phyloP scores from a whole-genome alignment of 2,113 vertebrate species.

The Girardinichthys multiradiatus region DNA sequence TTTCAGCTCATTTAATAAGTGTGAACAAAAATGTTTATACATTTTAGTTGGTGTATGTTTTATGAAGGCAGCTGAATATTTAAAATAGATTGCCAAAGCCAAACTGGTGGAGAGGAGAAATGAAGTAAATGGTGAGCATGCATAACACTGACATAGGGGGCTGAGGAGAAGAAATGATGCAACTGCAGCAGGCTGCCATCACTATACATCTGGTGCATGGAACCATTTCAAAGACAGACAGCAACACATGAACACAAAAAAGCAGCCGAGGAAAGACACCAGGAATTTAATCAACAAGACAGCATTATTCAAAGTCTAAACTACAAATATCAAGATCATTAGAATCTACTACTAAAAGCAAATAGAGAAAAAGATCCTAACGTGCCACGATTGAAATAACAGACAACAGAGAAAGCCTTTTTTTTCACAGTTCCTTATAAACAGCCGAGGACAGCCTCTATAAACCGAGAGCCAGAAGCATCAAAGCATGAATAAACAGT shows the following conservation, averaged over 20 bases:
- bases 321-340: conserved; percentile 37
- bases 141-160: conserved; percentile 3
- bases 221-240: conserved; percentile 39
- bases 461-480: conserved; percentile 48
- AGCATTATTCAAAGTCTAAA: conserved; percentile 15
- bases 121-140: conserved; percentile 17
- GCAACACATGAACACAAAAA: conserved; percentile 38
- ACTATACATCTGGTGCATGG: conserved; percentile 46
- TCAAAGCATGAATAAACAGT: conserved; percentile 56
- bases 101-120: conserved; percentile 5
- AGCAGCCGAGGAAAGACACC: conserved; percentile 33
- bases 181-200: conserved; percentile 47
- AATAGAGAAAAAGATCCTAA: conserved; percentile 46
- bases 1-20: background rate
- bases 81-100: conserved; percentile 9
- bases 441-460: conserved; percentile 25
- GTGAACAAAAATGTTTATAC: background rate
- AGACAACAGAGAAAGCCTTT: conserved; percentile 22
- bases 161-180: conserved; percentile 40
- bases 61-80: conserved; percentile 7
- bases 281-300: conserved; percentile 32
- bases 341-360: conserved; percentile 18
- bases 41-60: background rate
- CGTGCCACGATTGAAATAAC: conserved; percentile 55
- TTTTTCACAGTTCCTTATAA: conserved; percentile 25